Evolutionary conservation across 2,113 vertebrate genomes (phyloP).

Genomic region (Lipophrys pholis): DNA sequence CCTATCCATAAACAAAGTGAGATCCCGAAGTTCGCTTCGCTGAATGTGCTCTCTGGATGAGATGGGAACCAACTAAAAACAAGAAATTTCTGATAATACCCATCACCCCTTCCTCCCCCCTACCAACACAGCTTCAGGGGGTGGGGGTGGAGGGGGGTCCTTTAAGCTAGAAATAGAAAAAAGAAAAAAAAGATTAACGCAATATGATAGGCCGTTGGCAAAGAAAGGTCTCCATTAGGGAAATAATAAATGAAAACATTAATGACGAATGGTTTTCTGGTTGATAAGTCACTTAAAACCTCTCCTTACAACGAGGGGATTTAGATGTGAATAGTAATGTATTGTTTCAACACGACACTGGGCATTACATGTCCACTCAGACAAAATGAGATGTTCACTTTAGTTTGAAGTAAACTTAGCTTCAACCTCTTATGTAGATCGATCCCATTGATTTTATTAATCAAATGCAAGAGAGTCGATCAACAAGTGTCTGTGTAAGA

Average conservation of each 20-base stretch:
- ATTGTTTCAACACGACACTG: constrained; percentile 46
- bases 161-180: constrained; percentile 1
- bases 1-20: constrained; percentile 83
- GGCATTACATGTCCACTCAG: constrained; percentile 62
- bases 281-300: constrained; percentile 11
- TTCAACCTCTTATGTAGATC: constrained; percentile 38
- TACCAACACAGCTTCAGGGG: not conserved
- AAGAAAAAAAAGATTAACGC: constrained; percentile 28
- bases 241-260: constrained; percentile 9
- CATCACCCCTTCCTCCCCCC: constrained; percentile 1
- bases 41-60: constrained; percentile 70
- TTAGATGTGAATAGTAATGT: constrained; percentile 37
- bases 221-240: constrained; percentile 34
- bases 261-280: not conserved
- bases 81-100: constrained; percentile 65
- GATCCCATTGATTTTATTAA: constrained; percentile 42
- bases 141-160: too few species aligned
- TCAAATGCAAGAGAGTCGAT: constrained; percentile 32
- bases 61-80: constrained; percentile 71
- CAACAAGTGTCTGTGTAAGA: constrained; percentile 51
- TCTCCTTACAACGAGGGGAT: constrained; percentile 39
- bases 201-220: constrained; percentile 24
- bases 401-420: constrained; percentile 45
- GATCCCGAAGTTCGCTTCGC: constrained; percentile 78
- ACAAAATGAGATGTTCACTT: constrained; percentile 59